Conservation (phyloP, 2,888 invertebrate species). For the Torymus auratus region DNA sequence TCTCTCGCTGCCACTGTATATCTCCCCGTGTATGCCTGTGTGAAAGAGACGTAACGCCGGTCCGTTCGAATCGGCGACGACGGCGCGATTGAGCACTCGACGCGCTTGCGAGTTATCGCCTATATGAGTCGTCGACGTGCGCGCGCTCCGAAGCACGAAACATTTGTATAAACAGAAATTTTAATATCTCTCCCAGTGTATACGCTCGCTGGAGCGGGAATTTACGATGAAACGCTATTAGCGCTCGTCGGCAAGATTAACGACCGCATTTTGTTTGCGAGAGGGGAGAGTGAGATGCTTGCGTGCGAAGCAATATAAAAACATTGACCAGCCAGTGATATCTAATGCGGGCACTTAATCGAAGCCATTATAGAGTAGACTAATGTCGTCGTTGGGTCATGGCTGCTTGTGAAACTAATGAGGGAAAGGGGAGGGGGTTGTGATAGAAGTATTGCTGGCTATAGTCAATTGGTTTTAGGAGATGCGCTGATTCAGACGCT, state of each 20-base stretch:
- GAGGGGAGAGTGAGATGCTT: not conserved
- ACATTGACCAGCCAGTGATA: not conserved
- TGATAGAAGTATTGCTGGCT: not conserved
- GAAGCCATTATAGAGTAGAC: not conserved
- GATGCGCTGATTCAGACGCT: too few species aligned
- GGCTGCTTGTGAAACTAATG: too few species aligned
- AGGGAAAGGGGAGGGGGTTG: not conserved
- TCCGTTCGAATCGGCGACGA: slow-evolving; percentile 18
- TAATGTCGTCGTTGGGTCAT: not conserved
- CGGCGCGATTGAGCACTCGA: slow-evolving; percentile 28
- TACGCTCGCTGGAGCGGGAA: not conserved
- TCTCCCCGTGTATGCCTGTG: not conserved
- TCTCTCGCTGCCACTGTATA: too few species aligned
- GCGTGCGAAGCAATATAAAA: too few species aligned
- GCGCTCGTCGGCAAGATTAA: slow-evolving; percentile 30
- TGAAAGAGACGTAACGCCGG: not conserved
- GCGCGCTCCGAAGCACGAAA: slow-evolving; percentile 7
- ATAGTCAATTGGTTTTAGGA: not conserved
- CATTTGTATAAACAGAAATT: slow-evolving; percentile 45
- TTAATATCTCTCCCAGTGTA: slow-evolving; percentile 20
- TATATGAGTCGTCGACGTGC: not conserved
- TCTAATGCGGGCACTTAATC: slow-evolving; percentile 35
- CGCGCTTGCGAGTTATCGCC: not conserved
- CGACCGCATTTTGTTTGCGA: slow-evolving; percentile 14
- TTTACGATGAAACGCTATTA: slow-evolving; percentile 33